Conservation (phyloP, 2,888 invertebrate species). For the Drosophila mettleri region DNA sequence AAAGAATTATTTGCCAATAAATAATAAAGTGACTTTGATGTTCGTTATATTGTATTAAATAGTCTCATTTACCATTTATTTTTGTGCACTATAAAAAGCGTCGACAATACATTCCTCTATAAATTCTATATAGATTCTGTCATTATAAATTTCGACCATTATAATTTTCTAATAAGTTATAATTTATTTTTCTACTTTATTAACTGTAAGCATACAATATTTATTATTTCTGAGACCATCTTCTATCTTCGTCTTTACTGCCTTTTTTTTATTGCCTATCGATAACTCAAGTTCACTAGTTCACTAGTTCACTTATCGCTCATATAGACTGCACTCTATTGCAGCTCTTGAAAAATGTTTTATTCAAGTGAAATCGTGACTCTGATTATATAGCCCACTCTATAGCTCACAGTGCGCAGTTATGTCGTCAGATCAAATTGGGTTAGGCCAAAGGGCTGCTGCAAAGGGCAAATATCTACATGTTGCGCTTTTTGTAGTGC, state of each 20-base stretch:
- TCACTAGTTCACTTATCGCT: too few species aligned
- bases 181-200: too few species aligned
- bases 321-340: background rate
- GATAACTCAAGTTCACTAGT: background rate
- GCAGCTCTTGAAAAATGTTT: background rate
- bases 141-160: too few species aligned
- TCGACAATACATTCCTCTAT: too few species aligned
- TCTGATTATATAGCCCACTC: background rate
- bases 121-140: too few species aligned
- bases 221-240: too few species aligned
- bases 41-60: background rate
- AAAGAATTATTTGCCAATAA: background rate
- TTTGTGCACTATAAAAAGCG: background rate
- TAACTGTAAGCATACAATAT: too few species aligned
- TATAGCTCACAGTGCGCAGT: background rate
- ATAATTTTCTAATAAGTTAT: too few species aligned
- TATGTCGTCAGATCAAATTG: background rate
- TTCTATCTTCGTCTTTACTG: too few species aligned
- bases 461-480: slow-evolving; percentile 2
- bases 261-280: too few species aligned
- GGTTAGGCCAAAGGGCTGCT: slow-evolving; percentile 1
- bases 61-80: background rate
- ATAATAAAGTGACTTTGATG: too few species aligned
- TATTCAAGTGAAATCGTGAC: background rate
- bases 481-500: slow-evolving; percentile 23